These are phyloP conservation scores for Prietella phreatophila DNA, from an alignment of 2,113 vertebrate species.

Conservation along the genomic window DNA sequence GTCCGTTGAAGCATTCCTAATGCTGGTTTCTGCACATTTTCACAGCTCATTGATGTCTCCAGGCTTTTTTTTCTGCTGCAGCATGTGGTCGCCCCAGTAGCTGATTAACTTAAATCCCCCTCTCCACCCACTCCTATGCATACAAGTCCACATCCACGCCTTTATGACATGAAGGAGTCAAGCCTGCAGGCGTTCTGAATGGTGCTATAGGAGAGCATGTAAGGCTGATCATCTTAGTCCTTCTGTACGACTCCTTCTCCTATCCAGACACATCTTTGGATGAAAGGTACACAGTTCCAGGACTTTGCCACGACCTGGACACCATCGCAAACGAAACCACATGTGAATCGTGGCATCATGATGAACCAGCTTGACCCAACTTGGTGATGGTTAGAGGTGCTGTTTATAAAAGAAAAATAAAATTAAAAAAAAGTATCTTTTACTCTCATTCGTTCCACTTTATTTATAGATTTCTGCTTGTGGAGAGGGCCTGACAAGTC, in stretches of 20 bases:
- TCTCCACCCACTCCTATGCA: conserved; percentile 46
- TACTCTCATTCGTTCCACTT: background rate
- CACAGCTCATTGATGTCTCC: conserved; percentile 14
- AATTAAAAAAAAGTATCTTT: background rate
- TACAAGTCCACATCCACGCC: conserved; percentile 43
- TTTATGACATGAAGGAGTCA: conserved; percentile 48
- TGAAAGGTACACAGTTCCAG: conserved; percentile 37
- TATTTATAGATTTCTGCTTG: background rate
- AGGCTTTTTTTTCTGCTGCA: background rate
- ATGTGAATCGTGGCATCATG: background rate
- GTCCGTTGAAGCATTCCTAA: background rate
- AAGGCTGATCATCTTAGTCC: conserved; percentile 2
- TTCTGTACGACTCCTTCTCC: background rate
- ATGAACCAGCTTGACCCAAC: too few species aligned
- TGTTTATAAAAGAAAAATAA: background rate
- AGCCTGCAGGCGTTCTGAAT: conserved; percentile 53
- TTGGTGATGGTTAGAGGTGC: background rate
- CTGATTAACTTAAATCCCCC: conserved; percentile 50
- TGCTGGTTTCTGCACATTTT: background rate
- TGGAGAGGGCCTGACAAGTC: background rate
- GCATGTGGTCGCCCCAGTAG: conserved; percentile 59
- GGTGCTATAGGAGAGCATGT: conserved; percentile 33
- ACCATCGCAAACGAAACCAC: background rate
- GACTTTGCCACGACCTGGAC: background rate
- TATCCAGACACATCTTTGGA: conserved; percentile 21